These are phyloP conservation scores for Phyllostomus discolor DNA, from an alignment of 2,113 vertebrate species.

Conservation along the genomic window DNA sequence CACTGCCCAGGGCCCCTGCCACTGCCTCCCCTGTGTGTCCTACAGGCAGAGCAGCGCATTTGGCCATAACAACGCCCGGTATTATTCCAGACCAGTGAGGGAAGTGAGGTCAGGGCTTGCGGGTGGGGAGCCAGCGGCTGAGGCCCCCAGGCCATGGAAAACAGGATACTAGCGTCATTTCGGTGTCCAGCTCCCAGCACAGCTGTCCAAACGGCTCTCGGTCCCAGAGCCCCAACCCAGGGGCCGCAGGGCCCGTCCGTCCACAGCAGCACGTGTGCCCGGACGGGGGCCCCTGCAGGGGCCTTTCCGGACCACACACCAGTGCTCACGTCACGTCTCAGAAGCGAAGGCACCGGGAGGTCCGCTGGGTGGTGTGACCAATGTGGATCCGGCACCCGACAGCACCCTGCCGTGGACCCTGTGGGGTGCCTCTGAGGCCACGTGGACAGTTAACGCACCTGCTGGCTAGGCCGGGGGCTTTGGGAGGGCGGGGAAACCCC, in stretches of 20 bases:
- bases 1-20: neutral
- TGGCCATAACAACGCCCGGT: neutral
- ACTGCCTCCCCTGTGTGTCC: neutral
- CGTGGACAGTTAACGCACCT: neutral
- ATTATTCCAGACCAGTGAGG: neutral
- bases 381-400: neutral
- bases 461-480: neutral
- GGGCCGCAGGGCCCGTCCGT: neutral
- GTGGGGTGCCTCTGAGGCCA: neutral
- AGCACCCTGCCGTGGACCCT: neutral
- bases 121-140: neutral
- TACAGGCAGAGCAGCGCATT: neutral
- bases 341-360: neutral
- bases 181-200: neutral
- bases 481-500: neutral
- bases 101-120: neutral
- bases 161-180: neutral
- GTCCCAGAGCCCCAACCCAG: neutral
- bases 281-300: neutral
- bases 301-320: neutral
- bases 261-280: too few species aligned
- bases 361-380: fast-evolving
- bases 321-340: neutral
- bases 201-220: neutral
- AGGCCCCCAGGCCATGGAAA: neutral